A percentile compares a stretch with the other conserved stretches of the same genome.
Conservation (phyloP, 2,797 vertebrate species). For the Pterois miles region DNA sequence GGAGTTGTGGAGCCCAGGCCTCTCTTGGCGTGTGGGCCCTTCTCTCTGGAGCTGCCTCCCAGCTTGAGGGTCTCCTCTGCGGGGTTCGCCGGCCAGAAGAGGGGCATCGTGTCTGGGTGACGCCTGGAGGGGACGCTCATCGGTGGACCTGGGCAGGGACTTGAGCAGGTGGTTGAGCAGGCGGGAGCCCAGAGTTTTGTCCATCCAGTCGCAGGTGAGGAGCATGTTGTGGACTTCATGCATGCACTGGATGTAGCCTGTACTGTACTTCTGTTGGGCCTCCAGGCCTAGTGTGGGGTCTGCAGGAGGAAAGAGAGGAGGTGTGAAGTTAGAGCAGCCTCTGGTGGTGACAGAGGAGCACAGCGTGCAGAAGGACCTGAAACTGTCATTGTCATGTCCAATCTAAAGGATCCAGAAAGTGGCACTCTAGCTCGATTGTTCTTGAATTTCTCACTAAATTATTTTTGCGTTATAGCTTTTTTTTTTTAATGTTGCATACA, state of each 20-base stretch:
- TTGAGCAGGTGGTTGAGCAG: constrained; percentile 90
- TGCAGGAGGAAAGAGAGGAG: constrained; percentile 29
- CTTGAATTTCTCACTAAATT: too few species aligned
- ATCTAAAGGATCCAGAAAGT: too few species aligned
- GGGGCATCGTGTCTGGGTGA: constrained; percentile 40
- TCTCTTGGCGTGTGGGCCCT: constrained; percentile 50
- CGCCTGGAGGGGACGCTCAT: constrained; percentile 64
- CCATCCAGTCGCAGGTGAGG: constrained; percentile 93
- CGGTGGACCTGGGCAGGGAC: constrained; percentile 84
- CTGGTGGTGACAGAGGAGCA: constrained; percentile 34
- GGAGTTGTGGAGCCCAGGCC: constrained; percentile 63
- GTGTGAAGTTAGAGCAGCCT: constrained; percentile 6
- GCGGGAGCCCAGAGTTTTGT: constrained; percentile 88
- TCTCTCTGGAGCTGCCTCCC: constrained; percentile 48
- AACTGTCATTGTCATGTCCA: too few species aligned
- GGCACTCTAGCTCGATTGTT: too few species aligned
- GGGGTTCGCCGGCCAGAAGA: constrained; percentile 25
- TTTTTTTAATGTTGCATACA: too few species aligned
- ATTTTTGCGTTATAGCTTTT: too few species aligned
- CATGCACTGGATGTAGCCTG: constrained; percentile 93
- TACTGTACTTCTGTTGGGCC: constrained; percentile 90
- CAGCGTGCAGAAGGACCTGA: background rate
- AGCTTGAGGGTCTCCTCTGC: constrained; percentile 21
- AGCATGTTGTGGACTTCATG: constrained; percentile 92
- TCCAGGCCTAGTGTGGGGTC: constrained; percentile 84